Conservation (phyloP, 2,888 invertebrate species). For the Lithophane leautieri region DNA sequence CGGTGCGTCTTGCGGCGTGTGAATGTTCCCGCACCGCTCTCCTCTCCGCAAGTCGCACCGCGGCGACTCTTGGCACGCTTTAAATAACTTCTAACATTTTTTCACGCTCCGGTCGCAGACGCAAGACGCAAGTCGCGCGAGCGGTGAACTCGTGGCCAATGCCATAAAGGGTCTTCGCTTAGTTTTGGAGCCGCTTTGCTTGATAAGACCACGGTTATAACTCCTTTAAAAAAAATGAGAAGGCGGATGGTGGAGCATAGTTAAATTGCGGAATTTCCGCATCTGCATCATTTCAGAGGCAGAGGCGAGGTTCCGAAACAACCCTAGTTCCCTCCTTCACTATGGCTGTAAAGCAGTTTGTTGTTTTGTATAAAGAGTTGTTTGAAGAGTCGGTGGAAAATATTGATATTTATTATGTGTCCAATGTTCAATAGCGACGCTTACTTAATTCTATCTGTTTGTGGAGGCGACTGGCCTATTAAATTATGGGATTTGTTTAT, state of each 20-base stretch:
- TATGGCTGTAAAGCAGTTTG: conserved; percentile 14
- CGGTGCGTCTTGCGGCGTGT: no score
- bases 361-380: conserved; percentile 9
- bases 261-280: not conserved
- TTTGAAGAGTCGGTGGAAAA: not conserved
- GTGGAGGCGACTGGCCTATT: not conserved
- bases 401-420: conserved; percentile 2
- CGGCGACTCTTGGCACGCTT: no score
- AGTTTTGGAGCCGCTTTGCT: not conserved
- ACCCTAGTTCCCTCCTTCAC: not conserved
- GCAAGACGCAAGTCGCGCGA: no score
- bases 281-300: not conserved
- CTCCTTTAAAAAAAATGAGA: not conserved
- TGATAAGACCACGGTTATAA: not conserved
- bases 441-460: not conserved
- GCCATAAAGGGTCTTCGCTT: no score
- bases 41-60: no score
- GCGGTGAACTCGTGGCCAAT: no score
- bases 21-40: no score
- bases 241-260: not conserved
- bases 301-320: not conserved
- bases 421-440: not conserved
- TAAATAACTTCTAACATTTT: no score
- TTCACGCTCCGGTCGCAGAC: no score
- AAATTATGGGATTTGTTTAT: not conserved